These are phyloP conservation scores for Periplaneta americana DNA, from an alignment of 1,140 invertebrate genomes.

Conservation along the genomic window DNA sequence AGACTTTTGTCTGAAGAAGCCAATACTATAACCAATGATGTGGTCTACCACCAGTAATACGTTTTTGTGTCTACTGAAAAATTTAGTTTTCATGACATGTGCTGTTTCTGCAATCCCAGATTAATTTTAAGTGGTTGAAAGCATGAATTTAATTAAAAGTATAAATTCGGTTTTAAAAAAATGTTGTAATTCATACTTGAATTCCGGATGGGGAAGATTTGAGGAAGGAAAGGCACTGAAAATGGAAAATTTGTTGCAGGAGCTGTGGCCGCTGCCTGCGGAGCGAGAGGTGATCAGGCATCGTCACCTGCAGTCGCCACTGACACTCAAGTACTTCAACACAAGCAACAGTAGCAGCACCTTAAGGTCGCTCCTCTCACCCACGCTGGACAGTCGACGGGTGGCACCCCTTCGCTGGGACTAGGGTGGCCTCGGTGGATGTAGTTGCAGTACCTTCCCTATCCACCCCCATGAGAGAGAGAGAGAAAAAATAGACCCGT, in stretches of 20 bases:
- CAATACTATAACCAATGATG: no score
- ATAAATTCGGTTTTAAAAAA: no score
- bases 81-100: no score
- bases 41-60: no score
- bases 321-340: conserved; percentile 48
- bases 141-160: no score
- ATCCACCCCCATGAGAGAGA: not conserved
- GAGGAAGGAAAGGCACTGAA: no score
- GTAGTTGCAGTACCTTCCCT: not conserved
- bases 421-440: not conserved
- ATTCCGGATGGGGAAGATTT: no score
- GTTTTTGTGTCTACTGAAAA: no score
- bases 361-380: conserved; percentile 52
- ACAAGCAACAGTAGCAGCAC: conserved; percentile 40
- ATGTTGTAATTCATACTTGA: no score
- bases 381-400: conserved; percentile 36
- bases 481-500: not conserved
- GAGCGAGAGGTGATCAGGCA: conserved; percentile 62
- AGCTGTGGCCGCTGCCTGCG: conserved; percentile 54
- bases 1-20: no score
- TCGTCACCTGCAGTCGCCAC: conserved; percentile 56
- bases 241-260: conserved; percentile 41
- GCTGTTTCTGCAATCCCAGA: no score
- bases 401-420: conserved; percentile 11
- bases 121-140: no score